Conservation (phyloP, 2,888 invertebrate genomes). For the Drosophila flavopinicola region DNA sequence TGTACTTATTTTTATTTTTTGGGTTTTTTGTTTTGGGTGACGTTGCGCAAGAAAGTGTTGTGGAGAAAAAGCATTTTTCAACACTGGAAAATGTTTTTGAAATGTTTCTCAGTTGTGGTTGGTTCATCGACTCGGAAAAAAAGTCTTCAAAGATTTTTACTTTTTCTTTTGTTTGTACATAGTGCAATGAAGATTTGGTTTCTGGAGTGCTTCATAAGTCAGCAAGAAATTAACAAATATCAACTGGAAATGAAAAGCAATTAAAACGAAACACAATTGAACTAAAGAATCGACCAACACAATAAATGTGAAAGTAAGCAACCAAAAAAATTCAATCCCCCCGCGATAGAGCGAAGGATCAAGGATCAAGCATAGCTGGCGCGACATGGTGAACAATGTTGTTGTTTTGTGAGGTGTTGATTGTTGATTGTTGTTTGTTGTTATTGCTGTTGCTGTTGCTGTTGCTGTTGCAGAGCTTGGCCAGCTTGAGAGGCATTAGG, state of each 20-base stretch:
- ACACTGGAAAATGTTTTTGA: constrained; percentile 53
- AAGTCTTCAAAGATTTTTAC: constrained; percentile 43
- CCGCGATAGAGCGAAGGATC: constrained; percentile 55
- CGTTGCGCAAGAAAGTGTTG: constrained; percentile 51
- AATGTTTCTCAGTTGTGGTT: constrained; percentile 40
- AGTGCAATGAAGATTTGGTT: constrained; percentile 68
- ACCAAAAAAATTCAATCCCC: constrained; percentile 37
- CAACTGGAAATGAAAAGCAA: constrained; percentile 5
- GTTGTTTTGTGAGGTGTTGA: constrained; percentile 20
- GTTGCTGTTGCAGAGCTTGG: constrained; percentile 42
- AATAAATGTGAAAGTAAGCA: constrained; percentile 36
- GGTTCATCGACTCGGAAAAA: constrained; percentile 31
- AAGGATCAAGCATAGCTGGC: constrained; percentile 63
- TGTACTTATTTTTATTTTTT: constrained; percentile 16
- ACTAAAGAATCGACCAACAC: constrained; percentile 20
- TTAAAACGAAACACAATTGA: neutral
- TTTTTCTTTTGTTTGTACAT: constrained; percentile 47
- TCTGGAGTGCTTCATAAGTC: constrained; percentile 69
- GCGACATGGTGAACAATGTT: constrained; percentile 52
- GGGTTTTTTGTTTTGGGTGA: constrained; percentile 20
- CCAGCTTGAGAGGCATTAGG: constrained; percentile 38
- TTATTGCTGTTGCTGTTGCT: constrained; percentile 10
- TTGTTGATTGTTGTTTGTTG: constrained; percentile 14
- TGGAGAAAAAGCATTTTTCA: constrained; percentile 48
- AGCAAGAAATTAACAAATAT: constrained; percentile 56